Evolutionary conservation across 2,797 vertebrate genomes (phyloP).

Genomic region (Steatocranus sp.): DNA sequence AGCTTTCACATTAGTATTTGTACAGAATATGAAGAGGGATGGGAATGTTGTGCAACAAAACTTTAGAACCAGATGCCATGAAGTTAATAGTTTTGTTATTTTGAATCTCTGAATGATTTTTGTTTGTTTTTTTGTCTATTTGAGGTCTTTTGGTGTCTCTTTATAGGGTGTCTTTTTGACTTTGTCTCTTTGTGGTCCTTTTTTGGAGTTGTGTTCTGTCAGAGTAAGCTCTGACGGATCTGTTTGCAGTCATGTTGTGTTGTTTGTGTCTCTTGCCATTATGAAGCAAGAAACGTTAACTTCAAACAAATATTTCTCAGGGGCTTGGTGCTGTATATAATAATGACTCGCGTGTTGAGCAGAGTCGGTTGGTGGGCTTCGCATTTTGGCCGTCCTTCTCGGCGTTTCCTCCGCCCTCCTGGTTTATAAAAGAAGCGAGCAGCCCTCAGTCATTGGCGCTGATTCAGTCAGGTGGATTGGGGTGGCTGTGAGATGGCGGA

Average conservation of each 20-base stretch:
- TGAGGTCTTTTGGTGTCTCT: background rate
- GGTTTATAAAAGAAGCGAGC: conserved; percentile 44
- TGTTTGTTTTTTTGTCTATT: background rate
- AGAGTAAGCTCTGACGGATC: background rate
- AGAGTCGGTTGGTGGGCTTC: background rate
- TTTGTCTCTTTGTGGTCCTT: background rate
- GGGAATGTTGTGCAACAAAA: background rate
- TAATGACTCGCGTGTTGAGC: background rate
- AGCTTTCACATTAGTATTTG: background rate
- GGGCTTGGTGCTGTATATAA: background rate
- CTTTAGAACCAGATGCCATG: background rate
- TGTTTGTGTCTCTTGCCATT: background rate
- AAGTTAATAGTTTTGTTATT: background rate
- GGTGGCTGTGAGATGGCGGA: conserved; percentile 57
- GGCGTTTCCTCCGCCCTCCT: conserved; percentile 27
- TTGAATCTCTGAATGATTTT: background rate
- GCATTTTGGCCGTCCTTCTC: background rate
- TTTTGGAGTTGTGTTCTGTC: background rate
- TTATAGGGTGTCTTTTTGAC: background rate
- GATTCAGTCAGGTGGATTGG: background rate
- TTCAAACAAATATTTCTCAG: background rate
- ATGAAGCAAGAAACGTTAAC: background rate
- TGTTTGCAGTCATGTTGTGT: background rate
- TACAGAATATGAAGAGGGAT: background rate
- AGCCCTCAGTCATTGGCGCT: background rate